phyloP scores from a whole-genome alignment of 2,888 invertebrate species.

The Glaucopsyche alexis region DNA sequence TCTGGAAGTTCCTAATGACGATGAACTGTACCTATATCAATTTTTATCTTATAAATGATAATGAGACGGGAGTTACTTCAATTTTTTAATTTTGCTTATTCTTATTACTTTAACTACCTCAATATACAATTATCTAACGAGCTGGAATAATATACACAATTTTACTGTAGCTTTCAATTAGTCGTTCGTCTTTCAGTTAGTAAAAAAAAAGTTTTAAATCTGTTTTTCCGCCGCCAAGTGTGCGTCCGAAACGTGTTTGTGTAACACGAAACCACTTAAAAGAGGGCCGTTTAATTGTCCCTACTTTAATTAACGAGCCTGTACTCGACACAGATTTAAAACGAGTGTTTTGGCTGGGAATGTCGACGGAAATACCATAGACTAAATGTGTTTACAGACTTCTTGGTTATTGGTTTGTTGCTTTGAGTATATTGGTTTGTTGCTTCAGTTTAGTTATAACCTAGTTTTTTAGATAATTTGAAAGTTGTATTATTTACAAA shows the following conservation, averaged over 20 bases:
- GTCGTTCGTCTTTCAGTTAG: too few species aligned
- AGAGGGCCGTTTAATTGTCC: conserved; percentile 24
- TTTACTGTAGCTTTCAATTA: background rate
- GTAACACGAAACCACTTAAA: conserved; percentile 27
- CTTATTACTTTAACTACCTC: too few species aligned
- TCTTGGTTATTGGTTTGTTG: background rate
- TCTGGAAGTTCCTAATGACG: too few species aligned
- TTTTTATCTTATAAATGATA: too few species aligned
- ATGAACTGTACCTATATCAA: too few species aligned
- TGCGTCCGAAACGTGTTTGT: conserved; percentile 10
- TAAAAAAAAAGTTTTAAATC: background rate
- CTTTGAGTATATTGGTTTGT: too few species aligned
- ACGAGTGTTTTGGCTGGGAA: conserved; percentile 6
- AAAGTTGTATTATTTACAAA: too few species aligned
- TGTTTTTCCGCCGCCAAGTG: background rate
- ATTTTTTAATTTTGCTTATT: too few species aligned
- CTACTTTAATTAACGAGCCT: conserved; percentile 15
- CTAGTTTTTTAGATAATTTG: too few species aligned
- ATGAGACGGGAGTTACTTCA: too few species aligned
- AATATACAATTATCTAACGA: background rate
- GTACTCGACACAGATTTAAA: conserved; percentile 23
- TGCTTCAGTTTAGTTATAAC: too few species aligned
- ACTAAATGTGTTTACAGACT: background rate
- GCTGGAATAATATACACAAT: background rate
- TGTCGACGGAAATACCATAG: background rate